phyloP scores from a whole-genome alignment of 1,140 invertebrate species.

The Asobara japonica region DNA sequence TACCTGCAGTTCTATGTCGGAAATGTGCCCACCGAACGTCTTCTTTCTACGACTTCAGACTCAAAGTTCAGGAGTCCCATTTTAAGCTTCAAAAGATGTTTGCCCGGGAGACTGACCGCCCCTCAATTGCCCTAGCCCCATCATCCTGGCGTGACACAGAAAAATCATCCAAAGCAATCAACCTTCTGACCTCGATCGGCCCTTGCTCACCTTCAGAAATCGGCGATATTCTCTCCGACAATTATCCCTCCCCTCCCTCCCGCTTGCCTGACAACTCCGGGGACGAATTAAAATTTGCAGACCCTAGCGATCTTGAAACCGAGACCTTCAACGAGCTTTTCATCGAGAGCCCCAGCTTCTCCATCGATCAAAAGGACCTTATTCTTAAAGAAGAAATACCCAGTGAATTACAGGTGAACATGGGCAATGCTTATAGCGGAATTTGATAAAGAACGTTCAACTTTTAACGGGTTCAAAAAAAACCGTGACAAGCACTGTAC shows the following conservation, averaged over 20 bases:
- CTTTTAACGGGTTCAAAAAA: too few relatives aligned
- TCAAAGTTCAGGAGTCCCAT: conserved; percentile 57
- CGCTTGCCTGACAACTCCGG: background rate
- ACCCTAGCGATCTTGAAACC: background rate
- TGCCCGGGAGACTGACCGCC: conserved; percentile 22
- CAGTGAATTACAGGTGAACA: too few relatives aligned
- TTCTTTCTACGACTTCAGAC: conserved; percentile 57
- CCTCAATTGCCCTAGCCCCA: background rate
- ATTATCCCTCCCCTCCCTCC: background rate
- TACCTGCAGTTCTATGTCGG: conserved; percentile 57
- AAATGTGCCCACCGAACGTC: conserved; percentile 59
- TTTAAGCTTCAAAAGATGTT: conserved; percentile 56
- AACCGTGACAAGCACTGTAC: too few relatives aligned
- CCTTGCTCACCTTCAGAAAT: background rate
- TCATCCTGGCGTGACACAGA: background rate
- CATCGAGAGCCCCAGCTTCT: background rate
- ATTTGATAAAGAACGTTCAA: too few relatives aligned
- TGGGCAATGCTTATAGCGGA: too few relatives aligned
- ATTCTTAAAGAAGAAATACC: too few relatives aligned
- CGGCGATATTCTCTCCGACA: background rate
- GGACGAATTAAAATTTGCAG: background rate
- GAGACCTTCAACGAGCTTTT: background rate
- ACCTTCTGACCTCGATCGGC: background rate
- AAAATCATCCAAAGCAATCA: background rate
- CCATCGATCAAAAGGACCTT: too few relatives aligned